A percentile compares a stretch with the other conserved stretches of the same genome.
phyloP scores from a whole-genome alignment of 2,888 invertebrate genomes.

The Cataglyphis livida region DNA sequence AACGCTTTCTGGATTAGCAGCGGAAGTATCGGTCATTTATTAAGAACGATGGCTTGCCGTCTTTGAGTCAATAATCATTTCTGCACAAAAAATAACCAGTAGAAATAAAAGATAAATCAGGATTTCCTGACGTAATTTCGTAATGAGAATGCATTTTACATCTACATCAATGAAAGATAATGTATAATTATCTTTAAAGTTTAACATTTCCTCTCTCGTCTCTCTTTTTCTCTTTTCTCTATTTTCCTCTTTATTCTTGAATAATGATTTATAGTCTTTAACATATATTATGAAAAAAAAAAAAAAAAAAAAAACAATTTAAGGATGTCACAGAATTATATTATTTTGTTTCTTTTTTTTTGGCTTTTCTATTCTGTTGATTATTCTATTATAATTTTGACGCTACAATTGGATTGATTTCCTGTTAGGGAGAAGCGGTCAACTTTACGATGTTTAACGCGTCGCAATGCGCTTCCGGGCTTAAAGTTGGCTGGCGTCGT shows the following conservation, averaged over 20 bases:
- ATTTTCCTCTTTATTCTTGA: background rate
- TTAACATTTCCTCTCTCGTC: background rate
- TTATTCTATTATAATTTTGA: background rate
- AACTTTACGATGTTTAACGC: slow-evolving; percentile 1
- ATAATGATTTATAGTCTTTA: background rate
- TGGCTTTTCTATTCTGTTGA: background rate
- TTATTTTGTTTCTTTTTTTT: background rate
- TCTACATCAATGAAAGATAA: background rate
- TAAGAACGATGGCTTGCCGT: slow-evolving; percentile 69
- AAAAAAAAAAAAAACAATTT: background rate
- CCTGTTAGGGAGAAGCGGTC: background rate
- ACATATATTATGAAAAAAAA: background rate
- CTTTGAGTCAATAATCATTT: background rate
- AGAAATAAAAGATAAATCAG: background rate
- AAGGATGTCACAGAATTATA: background rate
- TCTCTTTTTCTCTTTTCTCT: slow-evolving; percentile 1
- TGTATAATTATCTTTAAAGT: background rate
- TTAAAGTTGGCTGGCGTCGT: slow-evolving; percentile 26
- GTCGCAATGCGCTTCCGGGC: slow-evolving; percentile 24
- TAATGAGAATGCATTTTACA: background rate
- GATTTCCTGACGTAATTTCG: background rate
- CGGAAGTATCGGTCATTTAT: slow-evolving; percentile 74
- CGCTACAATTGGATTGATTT: background rate
- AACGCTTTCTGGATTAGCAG: slow-evolving; percentile 67
- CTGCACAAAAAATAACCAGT: background rate